A percentile compares a stretch with the other conserved stretches of the same genome.
phyloP scores from a whole-genome alignment of 2,113 vertebrate species.

The Bagarius yarrelli region DNA sequence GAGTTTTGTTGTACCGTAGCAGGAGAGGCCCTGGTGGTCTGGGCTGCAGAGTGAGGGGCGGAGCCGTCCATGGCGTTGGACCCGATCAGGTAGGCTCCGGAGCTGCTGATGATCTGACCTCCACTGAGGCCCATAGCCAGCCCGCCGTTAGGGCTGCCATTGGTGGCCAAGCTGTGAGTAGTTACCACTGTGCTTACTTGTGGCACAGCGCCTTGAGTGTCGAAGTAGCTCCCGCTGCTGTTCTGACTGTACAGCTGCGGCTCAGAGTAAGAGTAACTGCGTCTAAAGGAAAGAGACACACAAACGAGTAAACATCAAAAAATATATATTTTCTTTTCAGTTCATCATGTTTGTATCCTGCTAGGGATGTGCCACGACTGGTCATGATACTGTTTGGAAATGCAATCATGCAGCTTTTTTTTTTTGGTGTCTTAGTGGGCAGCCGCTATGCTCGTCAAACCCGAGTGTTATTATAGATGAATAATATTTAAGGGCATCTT shows the following conservation, averaged over 20 bases:
- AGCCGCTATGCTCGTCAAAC: too few relatives aligned
- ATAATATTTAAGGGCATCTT: too few relatives aligned
- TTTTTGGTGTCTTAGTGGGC: too few relatives aligned
- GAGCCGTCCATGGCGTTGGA: conserved; percentile 70
- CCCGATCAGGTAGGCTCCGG: conserved; percentile 73
- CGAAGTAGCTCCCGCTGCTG: conserved; percentile 88
- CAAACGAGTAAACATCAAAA: neutral
- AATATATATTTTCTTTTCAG: too few relatives aligned
- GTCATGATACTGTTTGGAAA: too few relatives aligned
- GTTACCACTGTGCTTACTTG: conserved; percentile 91
- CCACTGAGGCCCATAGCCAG: conserved; percentile 83
- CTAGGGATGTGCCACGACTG: neutral
- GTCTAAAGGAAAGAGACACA: conserved; percentile 66
- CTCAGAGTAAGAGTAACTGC: conserved; percentile 89
- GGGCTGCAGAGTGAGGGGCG: conserved; percentile 82
- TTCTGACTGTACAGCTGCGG: conserved; percentile 91
- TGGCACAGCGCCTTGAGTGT: conserved; percentile 81
- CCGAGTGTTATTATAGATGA: too few relatives aligned
- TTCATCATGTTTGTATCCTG: neutral
- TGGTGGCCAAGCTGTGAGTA: conserved; percentile 91
- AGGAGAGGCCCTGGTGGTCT: conserved; percentile 82
- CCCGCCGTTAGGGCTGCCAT: conserved; percentile 79
- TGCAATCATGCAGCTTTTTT: too few relatives aligned
- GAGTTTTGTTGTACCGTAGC: conserved; percentile 66
- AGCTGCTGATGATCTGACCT: conserved; percentile 79